These are phyloP conservation scores for Orthonevra nobilis DNA, from an alignment of 2,888 invertebrate species.

Conservation along the genomic window DNA sequence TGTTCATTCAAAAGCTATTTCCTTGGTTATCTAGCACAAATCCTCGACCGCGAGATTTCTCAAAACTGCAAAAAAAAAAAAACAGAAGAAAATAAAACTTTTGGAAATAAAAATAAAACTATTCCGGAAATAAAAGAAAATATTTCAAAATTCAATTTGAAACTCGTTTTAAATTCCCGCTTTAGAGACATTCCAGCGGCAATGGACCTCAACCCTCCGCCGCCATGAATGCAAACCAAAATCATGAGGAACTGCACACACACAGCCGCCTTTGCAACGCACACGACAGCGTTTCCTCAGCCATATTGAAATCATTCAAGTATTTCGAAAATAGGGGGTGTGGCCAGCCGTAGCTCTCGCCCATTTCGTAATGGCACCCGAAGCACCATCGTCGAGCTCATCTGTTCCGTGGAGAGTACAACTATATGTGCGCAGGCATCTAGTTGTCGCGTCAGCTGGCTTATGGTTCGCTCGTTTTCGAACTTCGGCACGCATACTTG, in stretches of 20 bases:
- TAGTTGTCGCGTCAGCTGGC: constrained; percentile 58
- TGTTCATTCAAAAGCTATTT: constrained; percentile 51
- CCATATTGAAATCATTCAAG: constrained; percentile 80
- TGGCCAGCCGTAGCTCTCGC: constrained; percentile 73
- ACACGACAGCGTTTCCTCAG: constrained; percentile 72
- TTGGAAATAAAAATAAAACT: constrained; percentile 27
- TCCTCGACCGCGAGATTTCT: constrained; percentile 45
- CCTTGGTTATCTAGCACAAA: constrained; percentile 24
- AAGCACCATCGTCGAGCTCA: constrained; percentile 29
- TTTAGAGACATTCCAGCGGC: constrained; percentile 42
- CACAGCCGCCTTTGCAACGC: constrained; percentile 41
- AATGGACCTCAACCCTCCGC: constrained; percentile 33
- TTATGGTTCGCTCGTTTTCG: constrained; percentile 52
- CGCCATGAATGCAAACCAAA: too few relatives aligned
- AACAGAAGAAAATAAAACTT: constrained; percentile 7
- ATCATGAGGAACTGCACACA: constrained; percentile 17
- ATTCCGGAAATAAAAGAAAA: constrained; percentile 59
- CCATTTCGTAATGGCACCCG: constrained; percentile 75
- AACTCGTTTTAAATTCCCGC: constrained; percentile 59
- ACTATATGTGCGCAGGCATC: constrained; percentile 61
- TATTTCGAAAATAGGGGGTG: constrained; percentile 79
- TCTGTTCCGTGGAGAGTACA: constrained; percentile 67
- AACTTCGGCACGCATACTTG: constrained; percentile 24
- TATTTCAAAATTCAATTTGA: constrained; percentile 55
- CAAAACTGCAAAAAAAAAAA: constrained; percentile 44